These are phyloP conservation scores for Atta colombica DNA, from an alignment of 1,140 invertebrate species.

Conservation along the genomic window DNA sequence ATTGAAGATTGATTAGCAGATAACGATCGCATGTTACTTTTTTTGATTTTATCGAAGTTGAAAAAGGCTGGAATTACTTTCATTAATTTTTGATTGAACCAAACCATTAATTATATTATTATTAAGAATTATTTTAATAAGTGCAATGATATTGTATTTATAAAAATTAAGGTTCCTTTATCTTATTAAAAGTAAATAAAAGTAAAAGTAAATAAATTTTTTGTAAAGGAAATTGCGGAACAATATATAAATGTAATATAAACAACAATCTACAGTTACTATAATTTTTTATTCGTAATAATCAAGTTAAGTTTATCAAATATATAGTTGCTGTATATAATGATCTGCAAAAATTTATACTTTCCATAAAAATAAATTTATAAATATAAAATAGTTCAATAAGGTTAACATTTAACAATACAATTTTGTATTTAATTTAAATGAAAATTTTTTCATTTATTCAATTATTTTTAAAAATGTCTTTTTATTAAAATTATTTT, in stretches of 20 bases:
- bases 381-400: too few species aligned
- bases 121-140: neutral
- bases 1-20: constrained; percentile 56
- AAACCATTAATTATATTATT: constrained; percentile 1
- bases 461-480: too few species aligned
- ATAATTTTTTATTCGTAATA: neutral
- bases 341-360: too few species aligned
- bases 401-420: too few species aligned
- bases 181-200: too few species aligned
- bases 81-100: constrained; percentile 7
- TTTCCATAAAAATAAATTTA: too few species aligned
- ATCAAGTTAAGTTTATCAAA: neutral
- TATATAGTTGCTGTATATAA: too few species aligned
- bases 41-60: constrained; percentile 10
- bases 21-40: constrained; percentile 21
- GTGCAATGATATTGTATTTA: neutral
- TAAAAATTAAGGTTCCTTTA: neutral
- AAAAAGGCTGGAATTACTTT: constrained; percentile 8
- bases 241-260: neutral
- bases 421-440: too few species aligned
- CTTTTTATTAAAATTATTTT: too few species aligned
- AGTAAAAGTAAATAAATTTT: too few species aligned
- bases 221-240: neutral
- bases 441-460: too few species aligned
- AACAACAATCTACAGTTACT: neutral